Evolutionary conservation across 2,797 vertebrate species (phyloP).

Genomic region (Mus spretus): DNA sequence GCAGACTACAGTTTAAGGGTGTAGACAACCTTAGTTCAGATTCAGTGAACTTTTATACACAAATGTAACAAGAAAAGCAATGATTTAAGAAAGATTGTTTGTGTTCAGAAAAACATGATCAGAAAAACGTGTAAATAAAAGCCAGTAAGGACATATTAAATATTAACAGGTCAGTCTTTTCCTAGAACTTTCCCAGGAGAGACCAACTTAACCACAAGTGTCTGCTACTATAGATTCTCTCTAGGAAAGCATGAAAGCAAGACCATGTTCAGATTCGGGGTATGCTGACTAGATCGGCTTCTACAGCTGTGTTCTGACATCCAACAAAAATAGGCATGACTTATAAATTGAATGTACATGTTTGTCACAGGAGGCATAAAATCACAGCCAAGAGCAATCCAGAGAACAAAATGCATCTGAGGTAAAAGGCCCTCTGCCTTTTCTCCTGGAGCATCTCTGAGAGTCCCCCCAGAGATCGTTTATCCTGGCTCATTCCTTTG

Average conservation of each 20-base stretch:
- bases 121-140: not conserved
- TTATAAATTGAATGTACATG: not conserved
- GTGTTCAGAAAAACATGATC: not conserved
- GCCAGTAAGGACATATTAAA: not conserved
- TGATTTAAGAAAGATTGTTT: not conserved
- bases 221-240: not conserved
- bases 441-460: not conserved
- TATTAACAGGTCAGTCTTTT: not conserved
- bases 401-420: not conserved
- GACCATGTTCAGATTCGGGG: not conserved
- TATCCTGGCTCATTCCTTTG: not conserved
- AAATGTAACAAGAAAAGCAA: not conserved
- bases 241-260: not conserved
- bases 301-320: not conserved
- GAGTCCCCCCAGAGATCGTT: not conserved
- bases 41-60: not conserved
- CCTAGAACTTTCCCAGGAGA: not conserved
- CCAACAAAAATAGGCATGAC: not conserved
- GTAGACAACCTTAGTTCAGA: not conserved
- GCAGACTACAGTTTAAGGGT: not conserved
- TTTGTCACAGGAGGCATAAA: not conserved
- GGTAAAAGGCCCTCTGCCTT: not conserved
- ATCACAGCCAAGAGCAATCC: not conserved
- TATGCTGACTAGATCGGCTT: not conserved
- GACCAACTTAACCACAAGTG: not conserved